Evolutionary conservation across 1,140 invertebrate species (phyloP).

Genomic region (Drosophila repletoides): DNA sequence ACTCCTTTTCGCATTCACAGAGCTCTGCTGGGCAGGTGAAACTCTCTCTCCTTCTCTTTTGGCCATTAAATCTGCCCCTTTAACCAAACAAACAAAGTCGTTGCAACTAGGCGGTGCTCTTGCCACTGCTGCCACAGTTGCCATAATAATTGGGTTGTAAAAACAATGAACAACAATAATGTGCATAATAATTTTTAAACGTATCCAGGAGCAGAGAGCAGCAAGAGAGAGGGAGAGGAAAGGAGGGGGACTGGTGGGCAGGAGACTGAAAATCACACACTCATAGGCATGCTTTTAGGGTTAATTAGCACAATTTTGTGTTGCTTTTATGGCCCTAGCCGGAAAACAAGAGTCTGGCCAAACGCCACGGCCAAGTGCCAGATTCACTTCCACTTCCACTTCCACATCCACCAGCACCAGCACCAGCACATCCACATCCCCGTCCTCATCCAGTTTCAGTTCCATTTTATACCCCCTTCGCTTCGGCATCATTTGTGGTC

Average conservation of each 20-base stretch:
- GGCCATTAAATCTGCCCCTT: no score
- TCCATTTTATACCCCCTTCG: not conserved
- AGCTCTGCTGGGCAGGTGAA: constrained; percentile 18
- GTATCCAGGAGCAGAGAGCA: constrained; percentile 25
- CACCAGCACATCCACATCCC: constrained; percentile 21
- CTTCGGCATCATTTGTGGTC: constrained; percentile 66
- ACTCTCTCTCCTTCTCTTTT: no score
- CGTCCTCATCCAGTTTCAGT: constrained; percentile 26
- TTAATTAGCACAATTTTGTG: constrained; percentile 80
- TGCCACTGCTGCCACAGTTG: not conserved
- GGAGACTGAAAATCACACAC: constrained; percentile 27
- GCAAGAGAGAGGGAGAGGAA: not conserved
- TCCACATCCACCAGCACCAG: no score
- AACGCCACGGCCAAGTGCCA: constrained; percentile 67
- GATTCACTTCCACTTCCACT: constrained; percentile 44
- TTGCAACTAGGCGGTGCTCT: not conserved
- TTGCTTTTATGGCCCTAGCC: constrained; percentile 71
- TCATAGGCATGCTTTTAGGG: constrained; percentile 70
- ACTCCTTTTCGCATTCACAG: constrained; percentile 56
- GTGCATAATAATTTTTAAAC: constrained; percentile 79
- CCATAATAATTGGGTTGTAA: constrained; percentile 73
- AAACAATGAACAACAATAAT: constrained; percentile 77
- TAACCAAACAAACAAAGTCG: constrained; percentile 4
- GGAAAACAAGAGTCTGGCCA: constrained; percentile 73
- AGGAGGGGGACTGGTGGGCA: not conserved